Base-by-base conservation (phyloP, 2,113 vertebrate species). In the Heterocephalus glaber region DNA sequence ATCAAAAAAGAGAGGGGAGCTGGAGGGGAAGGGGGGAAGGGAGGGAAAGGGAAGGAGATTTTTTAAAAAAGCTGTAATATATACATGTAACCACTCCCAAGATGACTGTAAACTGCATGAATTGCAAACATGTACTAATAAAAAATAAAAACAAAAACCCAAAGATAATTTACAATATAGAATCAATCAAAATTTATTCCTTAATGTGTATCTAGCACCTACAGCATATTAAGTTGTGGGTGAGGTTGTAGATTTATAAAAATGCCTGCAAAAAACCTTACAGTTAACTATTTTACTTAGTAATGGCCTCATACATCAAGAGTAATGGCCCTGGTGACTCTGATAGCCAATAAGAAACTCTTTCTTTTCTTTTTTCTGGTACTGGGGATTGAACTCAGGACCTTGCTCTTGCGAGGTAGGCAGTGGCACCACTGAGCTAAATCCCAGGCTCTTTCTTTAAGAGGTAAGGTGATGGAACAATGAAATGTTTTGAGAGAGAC, bases 101-200 rank as follows among this genome's bases (percentile, higher is more conserved):
- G 41, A 76, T 76, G 24, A 49, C 22, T 47, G 13, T 30, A 76
- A 47, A 76, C 26, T 47, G 44, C 26, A 30, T 47, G 72, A 76
- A 49, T 11, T 47, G 26, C 44, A 76, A 76, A 30, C 44, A 76
- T 14, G 72, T 13, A 76, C 72, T 47, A 47, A 47, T 14, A 76
- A 5, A 74, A 47, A 47, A 47, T 76, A 76, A 76, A 70, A 76
- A 7, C 41, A 61, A 61, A 61, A 61, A 61, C 5, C 22, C 35
- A 92, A 90, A 94, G 41, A 56, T 38, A 88, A 72, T 92, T 97
- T 76, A 82, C 20, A 90, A 68, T 38, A 74, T 30, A 83, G 77
- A 76, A 38, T 30, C 82, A 81, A 65, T 33, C 35, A 77, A 95
- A 4, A 33, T 52, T 92, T 84, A 86, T 94, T 89, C 76, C 30